Evolutionary conservation across 2,888 invertebrate species (phyloP).

Genomic region (Erebia aethiops): DNA sequence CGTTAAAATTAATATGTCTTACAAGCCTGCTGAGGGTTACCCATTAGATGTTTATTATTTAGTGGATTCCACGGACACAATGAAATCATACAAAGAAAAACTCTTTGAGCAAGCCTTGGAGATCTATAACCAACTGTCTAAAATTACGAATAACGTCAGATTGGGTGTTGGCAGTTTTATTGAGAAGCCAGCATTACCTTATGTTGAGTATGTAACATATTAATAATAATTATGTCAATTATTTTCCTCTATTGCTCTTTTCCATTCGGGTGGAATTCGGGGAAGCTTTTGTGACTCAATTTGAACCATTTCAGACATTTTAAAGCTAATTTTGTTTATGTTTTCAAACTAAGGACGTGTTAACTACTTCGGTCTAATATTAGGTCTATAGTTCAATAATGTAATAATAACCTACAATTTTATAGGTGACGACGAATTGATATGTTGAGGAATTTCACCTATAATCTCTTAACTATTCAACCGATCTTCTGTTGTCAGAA

Average conservation of each 20-base stretch:
- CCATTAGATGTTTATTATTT: slow-evolving; percentile 93
- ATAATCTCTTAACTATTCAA: too few relatives aligned
- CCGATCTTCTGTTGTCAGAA: too few relatives aligned
- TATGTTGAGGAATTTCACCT: too few relatives aligned
- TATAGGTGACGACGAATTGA: too few relatives aligned
- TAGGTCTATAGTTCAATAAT: too few relatives aligned
- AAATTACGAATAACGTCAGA: slow-evolving; percentile 84
- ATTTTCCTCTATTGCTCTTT: background rate
- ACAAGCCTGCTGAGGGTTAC: slow-evolving; percentile 87
- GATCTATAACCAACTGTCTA: slow-evolving; percentile 75
- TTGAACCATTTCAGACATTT: too few relatives aligned
- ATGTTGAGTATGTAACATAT: slow-evolving; percentile 65
- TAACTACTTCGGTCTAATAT: background rate
- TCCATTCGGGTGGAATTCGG: background rate
- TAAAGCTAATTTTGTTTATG: too few relatives aligned
- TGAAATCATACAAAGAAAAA: slow-evolving; percentile 83
- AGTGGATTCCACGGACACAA: slow-evolving; percentile 90
- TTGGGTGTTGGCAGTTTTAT: slow-evolving; percentile 88
- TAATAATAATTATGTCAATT: background rate
- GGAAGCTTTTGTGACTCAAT: background rate
- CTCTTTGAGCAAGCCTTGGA: slow-evolving; percentile 75
- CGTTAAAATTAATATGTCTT: slow-evolving; percentile 68
- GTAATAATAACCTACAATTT: too few relatives aligned
- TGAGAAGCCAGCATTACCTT: slow-evolving; percentile 87
- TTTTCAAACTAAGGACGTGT: background rate